Percentiles rank a stretch among this genome's conserved stretches.
These are phyloP conservation scores for Allygus modestus DNA, from an alignment of 2,888 invertebrate species.

Conservation along the genomic window DNA sequence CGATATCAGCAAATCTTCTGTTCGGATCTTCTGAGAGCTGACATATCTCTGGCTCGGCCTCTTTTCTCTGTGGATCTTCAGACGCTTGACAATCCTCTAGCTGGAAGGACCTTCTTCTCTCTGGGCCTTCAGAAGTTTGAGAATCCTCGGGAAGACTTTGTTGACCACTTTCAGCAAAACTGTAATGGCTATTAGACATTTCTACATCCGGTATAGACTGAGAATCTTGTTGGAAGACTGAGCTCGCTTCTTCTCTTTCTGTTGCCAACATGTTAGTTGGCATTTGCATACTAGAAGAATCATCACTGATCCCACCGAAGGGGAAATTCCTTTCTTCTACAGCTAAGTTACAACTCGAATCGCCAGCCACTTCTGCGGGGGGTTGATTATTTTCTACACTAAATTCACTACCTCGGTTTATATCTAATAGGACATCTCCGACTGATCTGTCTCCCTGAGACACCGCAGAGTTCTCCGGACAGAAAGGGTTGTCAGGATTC, in stretches of 20 bases:
- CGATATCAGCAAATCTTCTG: constrained; percentile 23
- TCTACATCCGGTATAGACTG: constrained; percentile 28
- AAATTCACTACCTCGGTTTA: not conserved
- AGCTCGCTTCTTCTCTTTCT: constrained; percentile 34
- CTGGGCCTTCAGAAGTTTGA: not conserved
- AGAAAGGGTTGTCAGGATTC: not conserved
- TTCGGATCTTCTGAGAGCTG: not conserved
- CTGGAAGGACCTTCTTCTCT: not conserved
- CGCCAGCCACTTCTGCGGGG: not conserved
- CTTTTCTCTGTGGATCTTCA: not conserved
- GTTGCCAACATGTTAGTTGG: not conserved
- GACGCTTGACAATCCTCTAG: not conserved
- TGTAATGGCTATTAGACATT: constrained; percentile 19
- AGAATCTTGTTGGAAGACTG: constrained; percentile 18
- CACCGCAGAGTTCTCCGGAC: not conserved
- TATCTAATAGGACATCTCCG: not conserved
- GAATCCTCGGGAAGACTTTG: constrained; percentile 20
- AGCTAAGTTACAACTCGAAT: not conserved
- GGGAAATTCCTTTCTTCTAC: constrained; percentile 15
- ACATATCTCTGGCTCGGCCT: not conserved
- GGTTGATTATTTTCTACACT: not conserved
- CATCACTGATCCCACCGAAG: constrained; percentile 16
- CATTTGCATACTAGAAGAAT: constrained; percentile 36
- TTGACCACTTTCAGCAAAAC: constrained; percentile 30
- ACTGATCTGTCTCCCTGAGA: constrained; percentile 1